Evolutionary conservation across 2,113 vertebrate genomes (phyloP), one percentile per base, ranked within the genome.

Genomic region (Amblyornis subalaris): DNA sequence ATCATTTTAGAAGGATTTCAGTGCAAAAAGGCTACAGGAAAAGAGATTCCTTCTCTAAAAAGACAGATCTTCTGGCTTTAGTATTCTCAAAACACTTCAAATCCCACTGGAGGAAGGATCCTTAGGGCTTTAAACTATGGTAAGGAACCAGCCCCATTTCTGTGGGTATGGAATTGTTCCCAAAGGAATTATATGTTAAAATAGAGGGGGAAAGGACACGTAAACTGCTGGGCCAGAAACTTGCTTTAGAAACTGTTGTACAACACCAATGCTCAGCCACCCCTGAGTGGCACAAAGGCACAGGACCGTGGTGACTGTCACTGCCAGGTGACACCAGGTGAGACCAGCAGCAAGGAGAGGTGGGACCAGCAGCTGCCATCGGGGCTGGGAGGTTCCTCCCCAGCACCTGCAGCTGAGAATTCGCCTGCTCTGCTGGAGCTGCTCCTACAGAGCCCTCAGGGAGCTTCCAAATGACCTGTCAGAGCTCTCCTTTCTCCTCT

Each of bases 221-320:
- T 22, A 48, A 29, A 65, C 35, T 53, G 7, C 40, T 48, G 40
- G 22, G 53, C 15, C 12, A 72, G 48, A 47, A 62, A 12, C 14
- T 71, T 4, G 0, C 13, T 48, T 42, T 6, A 51, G 73, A 10
- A 89, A 33, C 31, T 1, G 4, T 47, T 54, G 45, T 3, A 7
- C 22, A 62, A 6, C 40, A 6, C 10, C 35, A 9, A 6, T 2
- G 25, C 29, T 54, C 13, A 4, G 35, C 24, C 77, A 26, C 0
- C 25, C 64, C 51, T 33, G 50, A 48, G 83, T 15, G 29, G 1
- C 36, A 25, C 14, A 28, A 28, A 38, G 40, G 29, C 33, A 15
- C 31, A 21, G 51, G 38, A 12, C 21, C 3, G 0, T 1, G 36
- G 4, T 57, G 24, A 1, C 16, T 2, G 1, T 26, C 76, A 2